Base-by-base conservation (phyloP, 2,113 vertebrate genomes). In the Crypturellus undulatus region DNA sequence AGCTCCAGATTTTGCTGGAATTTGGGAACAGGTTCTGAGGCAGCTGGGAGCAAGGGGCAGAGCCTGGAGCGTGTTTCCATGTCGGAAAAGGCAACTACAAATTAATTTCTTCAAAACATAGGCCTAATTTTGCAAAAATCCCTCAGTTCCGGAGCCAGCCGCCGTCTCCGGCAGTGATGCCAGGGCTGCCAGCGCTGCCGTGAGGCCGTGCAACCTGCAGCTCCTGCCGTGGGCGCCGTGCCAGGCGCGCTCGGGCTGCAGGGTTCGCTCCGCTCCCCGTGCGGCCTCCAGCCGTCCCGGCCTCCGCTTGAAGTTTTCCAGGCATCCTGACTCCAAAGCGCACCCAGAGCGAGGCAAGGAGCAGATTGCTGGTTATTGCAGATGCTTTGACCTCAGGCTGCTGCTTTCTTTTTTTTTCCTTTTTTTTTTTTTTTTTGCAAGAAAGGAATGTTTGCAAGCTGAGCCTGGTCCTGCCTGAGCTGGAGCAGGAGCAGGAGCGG, bases 311-410 rank as follows among this genome's bases (percentile, higher is more conserved):
- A 36, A 22, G 70, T 81, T 93, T 78, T 79, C 58, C 56, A 68
- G 36, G 56, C 45, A 71, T 68, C 82, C 75, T 87, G 85, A 77
- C 1, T 38, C 28, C 26, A 14, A n/a, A 19, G 51, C 42, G n/a
- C 30, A 49, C 14, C 71, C 68, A 34, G 43, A 38, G 6, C 5
- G 80, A 92, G 62, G 73, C 84, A 93, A 87, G 83, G 62, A 85
- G 72, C 77, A 68, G 60, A 30, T 84, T 82, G 79, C 70, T 75
- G 59, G 67, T 92, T 88, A 67, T 71, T 89, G 70, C 90, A 85
- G 59, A 90, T 32, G 78, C 88, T 75, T 71, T 56, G 67, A 85
- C 68, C 92, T 94, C 92, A 92, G 92, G 90, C 88, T 90, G 73
- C 90, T 83, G 64, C 2, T 88, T 80, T 0, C 1, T 26, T 52